phyloP scores from a whole-genome alignment of 30 jellyfish, hydroid and myxozoan species.

The Hydra vulgaris region DNA sequence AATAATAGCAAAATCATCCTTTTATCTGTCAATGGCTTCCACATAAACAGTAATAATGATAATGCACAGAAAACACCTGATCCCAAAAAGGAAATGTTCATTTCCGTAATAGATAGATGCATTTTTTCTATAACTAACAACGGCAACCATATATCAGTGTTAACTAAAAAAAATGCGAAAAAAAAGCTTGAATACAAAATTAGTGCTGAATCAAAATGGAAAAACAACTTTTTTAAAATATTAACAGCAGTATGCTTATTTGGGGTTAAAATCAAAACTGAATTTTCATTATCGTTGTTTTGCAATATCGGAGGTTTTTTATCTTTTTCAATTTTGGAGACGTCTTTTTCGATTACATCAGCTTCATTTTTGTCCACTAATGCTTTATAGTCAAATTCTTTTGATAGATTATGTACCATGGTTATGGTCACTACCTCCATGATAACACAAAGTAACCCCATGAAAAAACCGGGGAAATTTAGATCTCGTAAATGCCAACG shows the following conservation, averaged over 20 bases:
- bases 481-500: conserved; percentile 17
- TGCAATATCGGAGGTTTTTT: too few relatives aligned
- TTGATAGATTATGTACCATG: conserved; percentile 35
- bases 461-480: conserved; percentile 22
- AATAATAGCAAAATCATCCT: background rate
- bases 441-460: conserved; percentile 20
- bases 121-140: background rate
- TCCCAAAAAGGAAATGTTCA: background rate
- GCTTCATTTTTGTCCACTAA: background rate
- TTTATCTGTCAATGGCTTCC: background rate
- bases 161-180: background rate
- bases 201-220: background rate
- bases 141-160: background rate
- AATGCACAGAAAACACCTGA: background rate
- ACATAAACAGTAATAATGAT: background rate
- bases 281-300: background rate
- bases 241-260: background rate
- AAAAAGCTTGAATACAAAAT: background rate
- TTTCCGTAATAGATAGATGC: background rate
- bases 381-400: conserved; percentile 21
- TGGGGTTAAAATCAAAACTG: background rate
- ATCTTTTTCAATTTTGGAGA: background rate
- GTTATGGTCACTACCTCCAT: conserved; percentile 7
- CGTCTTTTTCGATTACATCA: background rate
- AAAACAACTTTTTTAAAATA: background rate